phyloP scores from a whole-genome alignment of 2,113 vertebrate genomes.

The Myrmecophaga tridactyla region DNA sequence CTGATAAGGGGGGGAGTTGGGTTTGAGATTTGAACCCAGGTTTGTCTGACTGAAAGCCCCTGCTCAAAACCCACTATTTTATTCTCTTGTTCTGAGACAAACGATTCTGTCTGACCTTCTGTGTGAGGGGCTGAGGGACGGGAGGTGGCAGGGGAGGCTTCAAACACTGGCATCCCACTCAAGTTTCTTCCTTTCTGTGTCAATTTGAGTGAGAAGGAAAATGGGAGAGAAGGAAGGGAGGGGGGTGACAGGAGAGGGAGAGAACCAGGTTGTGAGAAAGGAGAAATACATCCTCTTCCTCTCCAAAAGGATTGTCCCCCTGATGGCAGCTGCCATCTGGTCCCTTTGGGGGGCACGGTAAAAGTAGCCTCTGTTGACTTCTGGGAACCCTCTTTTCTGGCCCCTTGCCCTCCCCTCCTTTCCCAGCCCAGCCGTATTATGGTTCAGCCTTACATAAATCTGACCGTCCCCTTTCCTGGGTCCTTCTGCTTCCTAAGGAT shows the following conservation, averaged over 20 bases:
- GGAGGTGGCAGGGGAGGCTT: too few relatives aligned
- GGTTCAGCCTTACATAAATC: not conserved
- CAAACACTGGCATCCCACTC: fast-evolving
- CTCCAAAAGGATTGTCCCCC: not conserved
- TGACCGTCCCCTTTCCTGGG: not conserved
- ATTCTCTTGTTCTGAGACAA: not conserved
- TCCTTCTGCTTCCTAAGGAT: not conserved
- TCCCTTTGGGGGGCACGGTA: not conserved
- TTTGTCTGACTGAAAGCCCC: not conserved
- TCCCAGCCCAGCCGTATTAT: not conserved
- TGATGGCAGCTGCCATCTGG: fast-evolving
- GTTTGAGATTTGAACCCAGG: not conserved
- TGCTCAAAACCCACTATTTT: not conserved
- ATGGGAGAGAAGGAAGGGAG: too few relatives aligned
- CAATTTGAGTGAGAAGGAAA: too few relatives aligned
- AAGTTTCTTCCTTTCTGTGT: not conserved
- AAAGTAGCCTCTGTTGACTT: not conserved
- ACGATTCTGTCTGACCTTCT: not conserved
- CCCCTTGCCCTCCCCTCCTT: not conserved
- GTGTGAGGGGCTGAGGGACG: too few relatives aligned
- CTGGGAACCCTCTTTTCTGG: not conserved
- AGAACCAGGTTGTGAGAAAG: too few relatives aligned
- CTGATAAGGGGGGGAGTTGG: not conserved
- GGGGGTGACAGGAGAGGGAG: too few relatives aligned
- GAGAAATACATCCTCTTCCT: fast-evolving